A percentile compares a stretch with the other conserved stretches of the same genome.
Evolutionary conservation across 2,888 invertebrate species (phyloP).

Genomic region (Phasia obesa): DNA sequence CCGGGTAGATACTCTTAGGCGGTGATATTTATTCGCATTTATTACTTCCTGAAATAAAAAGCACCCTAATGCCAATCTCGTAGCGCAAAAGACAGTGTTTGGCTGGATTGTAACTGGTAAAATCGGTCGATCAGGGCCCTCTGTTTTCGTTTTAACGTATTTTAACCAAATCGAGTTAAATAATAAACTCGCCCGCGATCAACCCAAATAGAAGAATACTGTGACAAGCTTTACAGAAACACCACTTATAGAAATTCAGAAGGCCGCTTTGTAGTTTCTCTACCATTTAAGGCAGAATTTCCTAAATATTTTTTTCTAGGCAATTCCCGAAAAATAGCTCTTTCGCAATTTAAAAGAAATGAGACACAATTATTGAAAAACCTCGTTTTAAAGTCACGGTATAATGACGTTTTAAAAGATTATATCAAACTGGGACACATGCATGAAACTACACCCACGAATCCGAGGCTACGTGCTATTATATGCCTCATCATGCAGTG

Average conservation of each 20-base stretch:
- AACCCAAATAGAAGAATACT: too few species aligned
- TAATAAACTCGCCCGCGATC: too few species aligned
- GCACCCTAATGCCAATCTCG: too few species aligned
- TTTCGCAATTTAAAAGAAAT: conserved; percentile 19
- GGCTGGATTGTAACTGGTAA: too few species aligned
- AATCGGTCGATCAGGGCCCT: too few species aligned
- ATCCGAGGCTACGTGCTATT: not conserved
- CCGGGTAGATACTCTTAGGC: too few species aligned
- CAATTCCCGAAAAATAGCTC: not conserved
- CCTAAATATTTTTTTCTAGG: not conserved
- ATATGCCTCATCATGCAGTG: conserved; percentile 51
- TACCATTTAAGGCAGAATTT: conserved; percentile 6
- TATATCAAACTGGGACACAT: not conserved
- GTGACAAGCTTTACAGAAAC: too few species aligned
- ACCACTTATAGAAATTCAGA: not conserved
- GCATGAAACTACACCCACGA: not conserved
- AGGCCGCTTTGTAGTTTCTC: conserved; percentile 5
- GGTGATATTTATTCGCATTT: too few species aligned
- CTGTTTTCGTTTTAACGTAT: too few species aligned
- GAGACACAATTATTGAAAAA: not conserved
- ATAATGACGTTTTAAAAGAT: conserved; percentile 10
- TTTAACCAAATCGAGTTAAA: too few species aligned
- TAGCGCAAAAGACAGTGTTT: too few species aligned
- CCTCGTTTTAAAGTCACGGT: not conserved
- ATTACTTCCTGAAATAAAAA: too few species aligned